Conservation (phyloP, 2,113 vertebrate genomes). For the Lontra canadensis region DNA sequence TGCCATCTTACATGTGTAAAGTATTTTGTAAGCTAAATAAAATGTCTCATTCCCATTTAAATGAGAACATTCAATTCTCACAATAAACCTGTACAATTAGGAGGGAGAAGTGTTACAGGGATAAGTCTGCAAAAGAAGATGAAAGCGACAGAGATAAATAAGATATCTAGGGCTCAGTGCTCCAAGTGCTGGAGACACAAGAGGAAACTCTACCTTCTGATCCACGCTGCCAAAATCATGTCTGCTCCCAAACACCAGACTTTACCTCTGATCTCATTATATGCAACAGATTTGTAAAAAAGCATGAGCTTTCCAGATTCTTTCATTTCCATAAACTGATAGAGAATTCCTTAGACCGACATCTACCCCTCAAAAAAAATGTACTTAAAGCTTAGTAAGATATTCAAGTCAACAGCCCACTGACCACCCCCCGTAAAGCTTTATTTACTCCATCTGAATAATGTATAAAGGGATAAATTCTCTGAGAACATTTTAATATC, state of each 20-base stretch:
- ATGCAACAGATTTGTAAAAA: background rate
- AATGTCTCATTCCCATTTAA: constrained; percentile 35
- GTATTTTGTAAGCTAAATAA: constrained; percentile 41
- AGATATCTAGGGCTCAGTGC: background rate
- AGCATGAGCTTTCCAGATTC: background rate
- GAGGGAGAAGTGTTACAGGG: background rate
- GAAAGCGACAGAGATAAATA: background rate
- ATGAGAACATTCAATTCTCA: constrained; percentile 38
- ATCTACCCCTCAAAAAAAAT: background rate
- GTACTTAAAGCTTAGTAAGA: background rate
- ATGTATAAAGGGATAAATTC: constrained; percentile 61
- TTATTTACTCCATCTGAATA: constrained; percentile 54
- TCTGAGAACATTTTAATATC: constrained; percentile 49
- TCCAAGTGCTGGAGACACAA: background rate
- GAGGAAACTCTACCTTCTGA: background rate
- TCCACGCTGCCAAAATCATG: background rate
- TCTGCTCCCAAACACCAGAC: background rate
- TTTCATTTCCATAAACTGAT: constrained; percentile 22
- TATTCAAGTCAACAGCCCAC: constrained; percentile 33
- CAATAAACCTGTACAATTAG: background rate
- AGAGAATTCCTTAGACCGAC: constrained; percentile 8
- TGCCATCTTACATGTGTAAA: background rate
- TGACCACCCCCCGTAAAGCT: background rate
- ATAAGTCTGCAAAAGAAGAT: constrained; percentile 31
- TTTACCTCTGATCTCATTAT: background rate